These are phyloP conservation scores for Rhinoraja longicauda DNA, from an alignment of 2,797 vertebrate species.

Conservation along the genomic window DNA sequence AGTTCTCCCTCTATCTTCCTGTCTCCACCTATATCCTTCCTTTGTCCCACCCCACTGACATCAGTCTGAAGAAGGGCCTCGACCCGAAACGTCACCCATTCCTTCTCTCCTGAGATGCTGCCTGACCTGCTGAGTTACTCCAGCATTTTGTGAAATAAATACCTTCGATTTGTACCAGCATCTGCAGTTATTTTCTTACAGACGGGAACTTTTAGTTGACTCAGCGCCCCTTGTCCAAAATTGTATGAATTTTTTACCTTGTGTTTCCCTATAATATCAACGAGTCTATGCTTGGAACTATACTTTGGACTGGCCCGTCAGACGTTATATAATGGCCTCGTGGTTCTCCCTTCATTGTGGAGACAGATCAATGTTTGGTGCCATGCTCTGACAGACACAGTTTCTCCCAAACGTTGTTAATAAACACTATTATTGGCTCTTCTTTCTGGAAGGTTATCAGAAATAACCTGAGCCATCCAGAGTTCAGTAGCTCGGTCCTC, in stretches of 20 bases:
- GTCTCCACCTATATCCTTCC: too few species aligned
- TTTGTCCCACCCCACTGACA: too few species aligned
- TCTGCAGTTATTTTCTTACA: too few species aligned
- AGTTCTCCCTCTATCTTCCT: too few species aligned
- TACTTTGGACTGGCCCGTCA: background rate
- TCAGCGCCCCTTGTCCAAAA: background rate
- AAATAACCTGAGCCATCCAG: background rate
- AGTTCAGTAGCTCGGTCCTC: background rate
- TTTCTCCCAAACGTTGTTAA: background rate
- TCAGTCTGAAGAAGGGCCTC: too few species aligned
- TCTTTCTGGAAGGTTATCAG: background rate
- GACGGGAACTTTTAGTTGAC: too few species aligned
- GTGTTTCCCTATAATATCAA: background rate
- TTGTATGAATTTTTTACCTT: background rate
- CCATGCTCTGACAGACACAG: background rate
- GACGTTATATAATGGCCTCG: background rate
- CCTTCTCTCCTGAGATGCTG: too few species aligned
- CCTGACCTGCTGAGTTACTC: too few species aligned
- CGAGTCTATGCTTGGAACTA: background rate
- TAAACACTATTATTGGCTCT: background rate
- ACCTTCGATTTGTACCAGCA: too few species aligned
- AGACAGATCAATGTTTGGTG: background rate
- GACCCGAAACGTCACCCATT: too few species aligned
- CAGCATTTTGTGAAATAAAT: too few species aligned
- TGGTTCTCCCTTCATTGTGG: background rate